These are phyloP conservation scores for Ceratotherium simum DNA, from an alignment of 2,113 vertebrate genomes.

Conservation along the genomic window DNA sequence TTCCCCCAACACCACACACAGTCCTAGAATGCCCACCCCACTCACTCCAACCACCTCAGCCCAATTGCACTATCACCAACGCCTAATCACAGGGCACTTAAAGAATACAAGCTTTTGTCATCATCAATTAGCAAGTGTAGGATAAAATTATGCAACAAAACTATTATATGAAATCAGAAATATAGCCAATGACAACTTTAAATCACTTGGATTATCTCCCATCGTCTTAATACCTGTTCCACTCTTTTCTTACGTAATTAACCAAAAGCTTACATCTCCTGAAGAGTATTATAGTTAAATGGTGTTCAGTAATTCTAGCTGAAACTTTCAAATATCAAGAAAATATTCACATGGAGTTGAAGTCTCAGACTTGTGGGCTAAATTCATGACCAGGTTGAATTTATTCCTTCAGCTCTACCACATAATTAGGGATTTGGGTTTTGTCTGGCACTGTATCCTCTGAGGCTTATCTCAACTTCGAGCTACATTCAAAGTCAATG, in stretches of 20 bases:
- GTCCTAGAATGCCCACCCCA: background rate
- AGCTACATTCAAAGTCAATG: slow-evolving; percentile 48
- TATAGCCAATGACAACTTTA: background rate
- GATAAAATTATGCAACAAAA: background rate
- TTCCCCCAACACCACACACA: background rate
- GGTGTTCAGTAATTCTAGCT: background rate
- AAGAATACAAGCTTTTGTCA: background rate
- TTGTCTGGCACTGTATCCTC: background rate
- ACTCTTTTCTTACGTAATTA: background rate
- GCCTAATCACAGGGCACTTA: background rate
- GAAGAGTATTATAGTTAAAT: background rate
- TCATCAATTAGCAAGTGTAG: background rate
- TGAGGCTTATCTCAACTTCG: slow-evolving; percentile 20
- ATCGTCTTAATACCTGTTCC: background rate
- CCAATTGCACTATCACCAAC: background rate
- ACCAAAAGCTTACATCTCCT: background rate
- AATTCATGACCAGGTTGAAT: slow-evolving; percentile 13
- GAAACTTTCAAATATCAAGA: slow-evolving; percentile 45
- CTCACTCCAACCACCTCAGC: background rate
- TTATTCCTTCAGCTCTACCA: slow-evolving; percentile 43
- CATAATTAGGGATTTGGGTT: slow-evolving; percentile 55
- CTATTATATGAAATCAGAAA: background rate
- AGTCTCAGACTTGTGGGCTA: background rate
- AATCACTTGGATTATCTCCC: background rate
- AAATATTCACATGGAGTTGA: background rate